These are phyloP conservation scores for Amphiduros pacificus DNA, from an alignment of 2,888 invertebrate genomes.

Conservation along the genomic window DNA sequence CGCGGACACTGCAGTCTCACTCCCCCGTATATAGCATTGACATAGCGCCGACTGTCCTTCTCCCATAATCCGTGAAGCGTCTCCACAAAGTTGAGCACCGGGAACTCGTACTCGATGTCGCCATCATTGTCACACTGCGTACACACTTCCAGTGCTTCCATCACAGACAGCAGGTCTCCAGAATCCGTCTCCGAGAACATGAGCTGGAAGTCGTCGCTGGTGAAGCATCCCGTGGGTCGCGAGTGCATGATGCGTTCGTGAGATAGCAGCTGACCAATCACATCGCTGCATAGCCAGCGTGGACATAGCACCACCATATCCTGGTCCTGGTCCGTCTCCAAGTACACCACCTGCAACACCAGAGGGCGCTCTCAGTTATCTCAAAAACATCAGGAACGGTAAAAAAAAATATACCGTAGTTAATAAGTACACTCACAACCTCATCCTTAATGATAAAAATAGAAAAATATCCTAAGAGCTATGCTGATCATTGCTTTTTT, in stretches of 20 bases:
- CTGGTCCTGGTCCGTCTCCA: slow-evolving; percentile 63
- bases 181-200: slow-evolving; percentile 74
- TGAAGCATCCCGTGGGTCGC: slow-evolving; percentile 69
- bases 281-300: slow-evolving; percentile 70
- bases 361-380: too few relatives aligned
- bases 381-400: too few relatives aligned
- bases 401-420: too few relatives aligned
- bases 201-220: slow-evolving; percentile 73
- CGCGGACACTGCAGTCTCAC: slow-evolving; percentile 61
- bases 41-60: slow-evolving; percentile 53
- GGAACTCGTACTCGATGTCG: slow-evolving; percentile 76
- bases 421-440: too few relatives aligned
- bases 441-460: too few relatives aligned
- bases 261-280: slow-evolving; percentile 70
- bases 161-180: slow-evolving; percentile 68
- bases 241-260: slow-evolving; percentile 57
- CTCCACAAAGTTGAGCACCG: slow-evolving; percentile 70
- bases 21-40: slow-evolving; percentile 68
- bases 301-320: slow-evolving; percentile 71
- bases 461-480: too few relatives aligned
- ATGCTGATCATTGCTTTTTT: too few relatives aligned
- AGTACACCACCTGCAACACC: slow-evolving; percentile 67
- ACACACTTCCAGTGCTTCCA: slow-evolving; percentile 74
- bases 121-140: slow-evolving; percentile 72
- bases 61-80: slow-evolving; percentile 72